Conservation (phyloP, 2,113 vertebrate genomes). For the Mastomys natalensis region DNA sequence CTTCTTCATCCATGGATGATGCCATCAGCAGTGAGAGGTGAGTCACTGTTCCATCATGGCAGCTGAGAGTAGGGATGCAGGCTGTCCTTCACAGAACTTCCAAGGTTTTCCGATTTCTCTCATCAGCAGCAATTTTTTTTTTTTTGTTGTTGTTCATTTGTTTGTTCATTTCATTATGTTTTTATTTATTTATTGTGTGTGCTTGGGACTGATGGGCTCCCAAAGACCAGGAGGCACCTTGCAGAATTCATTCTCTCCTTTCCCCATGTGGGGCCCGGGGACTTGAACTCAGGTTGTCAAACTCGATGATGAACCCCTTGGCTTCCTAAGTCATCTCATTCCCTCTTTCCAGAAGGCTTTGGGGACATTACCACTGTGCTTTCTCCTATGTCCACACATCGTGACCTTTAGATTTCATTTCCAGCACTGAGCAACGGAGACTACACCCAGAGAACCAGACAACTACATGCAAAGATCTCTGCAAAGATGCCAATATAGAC, state of each 20-base stretch:
- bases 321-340: not conserved
- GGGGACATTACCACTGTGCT: not conserved
- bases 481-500: not conserved
- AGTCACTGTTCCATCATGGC: too few species aligned
- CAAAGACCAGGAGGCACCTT: not conserved
- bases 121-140: not conserved
- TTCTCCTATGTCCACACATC: not conserved
- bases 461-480: not conserved
- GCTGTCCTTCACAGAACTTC: not conserved
- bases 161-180: not conserved
- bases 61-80: too few species aligned
- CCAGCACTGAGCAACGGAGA: not conserved
- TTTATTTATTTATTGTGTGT: too few species aligned
- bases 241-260: not conserved
- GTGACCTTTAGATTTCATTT: not conserved
- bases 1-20: not conserved
- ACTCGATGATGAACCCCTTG: not conserved
- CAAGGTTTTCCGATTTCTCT: not conserved
- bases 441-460: not conserved
- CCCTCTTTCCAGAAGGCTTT: not conserved
- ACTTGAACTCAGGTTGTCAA: too few species aligned
- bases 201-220: too few species aligned
- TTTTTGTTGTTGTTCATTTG: not conserved
- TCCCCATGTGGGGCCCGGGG: not conserved
- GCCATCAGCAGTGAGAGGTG: accelerated